Evolutionary conservation across 2,113 vertebrate genomes (phyloP), one percentile per base, ranked within the genome.

Genomic region (Gymnogyps californianus): DNA sequence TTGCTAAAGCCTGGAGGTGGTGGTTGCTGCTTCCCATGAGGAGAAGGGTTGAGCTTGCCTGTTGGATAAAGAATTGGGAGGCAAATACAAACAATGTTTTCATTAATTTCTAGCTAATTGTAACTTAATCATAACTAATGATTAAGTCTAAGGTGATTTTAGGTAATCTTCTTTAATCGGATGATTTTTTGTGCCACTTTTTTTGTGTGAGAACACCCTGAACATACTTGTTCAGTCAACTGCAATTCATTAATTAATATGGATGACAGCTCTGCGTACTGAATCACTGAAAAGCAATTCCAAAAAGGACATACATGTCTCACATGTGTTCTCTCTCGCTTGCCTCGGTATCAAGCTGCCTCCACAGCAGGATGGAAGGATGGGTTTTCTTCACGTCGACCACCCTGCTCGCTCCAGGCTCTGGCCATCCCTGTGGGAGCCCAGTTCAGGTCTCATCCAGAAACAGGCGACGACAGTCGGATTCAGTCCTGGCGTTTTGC

Each of bases 381-480:
- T 40, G 75, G 9, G 4, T 42, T 89, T 82, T 88, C 47, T 83
- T 79, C 52, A 16, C 0, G 0, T 1, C 1, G 8, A 10, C 25
- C 46, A 28, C 32, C 38, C 4, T 0, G 6, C 51, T 91, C 4
- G 0, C 13, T 46, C 46, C 38, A 32, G 47, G 16, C 28, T 89
- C 29, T 11, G 55, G 15, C 44, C 17, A 1, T 66, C 47, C 28
- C 34, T 71, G 74, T 0, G 0, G 42, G 12, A 78, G 1, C 26
- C n/a, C 11, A 25, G n/a, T n/a, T 61, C 78, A 59, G 44, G 34
- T 77, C 38, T 67, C n/a, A 11, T 6, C 15, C n/a, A 38, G 49
- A 71, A 51, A 44, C 17, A 34, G 51, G 76, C 3, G 6, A 10
- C 3, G 3, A 42, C 1, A 3, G 31, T 52, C 10, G 6, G 65